Percentiles rank a stretch among this genome's conserved stretches.
phyloP scores from a whole-genome alignment of 2,888 invertebrate species.

The Amorpha juglandis region DNA sequence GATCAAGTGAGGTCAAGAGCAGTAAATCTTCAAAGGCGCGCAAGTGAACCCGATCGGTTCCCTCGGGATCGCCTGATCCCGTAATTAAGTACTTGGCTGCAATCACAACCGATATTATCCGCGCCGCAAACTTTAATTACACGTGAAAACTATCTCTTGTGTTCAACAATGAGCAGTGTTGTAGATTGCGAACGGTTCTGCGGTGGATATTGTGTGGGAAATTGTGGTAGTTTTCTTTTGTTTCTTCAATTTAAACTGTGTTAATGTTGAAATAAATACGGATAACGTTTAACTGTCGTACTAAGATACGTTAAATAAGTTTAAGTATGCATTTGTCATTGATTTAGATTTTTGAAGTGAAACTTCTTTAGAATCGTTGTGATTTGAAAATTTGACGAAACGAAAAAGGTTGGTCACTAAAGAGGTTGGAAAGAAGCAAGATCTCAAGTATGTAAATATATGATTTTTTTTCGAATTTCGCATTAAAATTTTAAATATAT shows the following conservation, averaged over 20 bases:
- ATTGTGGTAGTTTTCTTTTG: conserved; percentile 44
- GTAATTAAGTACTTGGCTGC: conserved; percentile 72
- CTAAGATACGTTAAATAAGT: too few relatives aligned
- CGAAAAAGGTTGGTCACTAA: too few relatives aligned
- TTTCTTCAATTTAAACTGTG: conserved; percentile 29
- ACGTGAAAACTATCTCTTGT: conserved; percentile 53
- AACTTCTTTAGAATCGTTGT: too few relatives aligned
- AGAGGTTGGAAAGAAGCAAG: too few relatives aligned
- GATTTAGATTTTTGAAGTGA: too few relatives aligned
- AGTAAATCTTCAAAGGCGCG: conserved; percentile 65
- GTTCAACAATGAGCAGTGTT: conserved; percentile 47
- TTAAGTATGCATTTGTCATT: too few relatives aligned
- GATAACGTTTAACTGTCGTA: too few relatives aligned
- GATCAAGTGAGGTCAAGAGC: conserved; percentile 70
- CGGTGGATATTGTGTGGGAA: conserved; percentile 41
- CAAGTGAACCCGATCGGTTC: conserved; percentile 52
- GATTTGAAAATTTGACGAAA: too few relatives aligned
- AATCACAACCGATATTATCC: conserved; percentile 68
- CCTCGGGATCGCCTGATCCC: conserved; percentile 50
- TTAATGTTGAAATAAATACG: neutral
- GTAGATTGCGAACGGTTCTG: conserved; percentile 40
- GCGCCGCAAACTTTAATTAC: conserved; percentile 69
- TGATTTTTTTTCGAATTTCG: too few relatives aligned
- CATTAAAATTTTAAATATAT: too few relatives aligned
- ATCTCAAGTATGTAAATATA: too few relatives aligned